phyloP scores from a whole-genome alignment of 2,888 invertebrate species.

The Synanthedon myopaeformis region DNA sequence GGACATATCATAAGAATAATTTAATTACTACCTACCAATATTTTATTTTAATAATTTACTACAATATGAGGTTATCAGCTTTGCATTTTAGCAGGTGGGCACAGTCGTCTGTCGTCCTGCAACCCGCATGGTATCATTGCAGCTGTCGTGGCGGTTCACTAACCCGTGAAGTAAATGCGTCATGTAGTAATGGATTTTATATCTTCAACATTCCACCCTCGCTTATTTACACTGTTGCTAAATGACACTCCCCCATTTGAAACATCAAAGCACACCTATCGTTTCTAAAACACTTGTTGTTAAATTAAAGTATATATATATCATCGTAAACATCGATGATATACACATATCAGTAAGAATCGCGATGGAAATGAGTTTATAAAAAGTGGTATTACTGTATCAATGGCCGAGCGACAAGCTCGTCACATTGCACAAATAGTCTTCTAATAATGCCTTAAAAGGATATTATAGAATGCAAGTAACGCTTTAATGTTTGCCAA shows the following conservation, averaged over 20 bases:
- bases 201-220: constrained; percentile 11
- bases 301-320: background rate
- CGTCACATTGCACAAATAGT: background rate
- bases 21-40: too few species aligned
- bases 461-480: background rate
- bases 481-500: constrained; percentile 18
- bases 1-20: too few species aligned
- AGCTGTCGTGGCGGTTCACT: constrained; percentile 42
- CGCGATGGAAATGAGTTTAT: background rate
- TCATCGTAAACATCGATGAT: too few species aligned
- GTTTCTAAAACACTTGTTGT: background rate
- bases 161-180: constrained; percentile 29
- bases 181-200: constrained; percentile 27
- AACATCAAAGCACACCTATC: background rate
- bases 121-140: constrained; percentile 28
- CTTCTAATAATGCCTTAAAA: background rate
- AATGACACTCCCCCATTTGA: background rate
- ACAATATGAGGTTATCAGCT: background rate
- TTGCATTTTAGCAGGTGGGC: background rate
- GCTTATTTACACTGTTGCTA: background rate
- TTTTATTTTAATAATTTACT: too few species aligned
- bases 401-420: background rate
- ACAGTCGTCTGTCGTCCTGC: background rate
- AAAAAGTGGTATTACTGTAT: background rate
- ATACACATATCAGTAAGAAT: background rate